Conservation (phyloP, 2,113 vertebrate species). For the Paradoxurus hermaphroditus region DNA sequence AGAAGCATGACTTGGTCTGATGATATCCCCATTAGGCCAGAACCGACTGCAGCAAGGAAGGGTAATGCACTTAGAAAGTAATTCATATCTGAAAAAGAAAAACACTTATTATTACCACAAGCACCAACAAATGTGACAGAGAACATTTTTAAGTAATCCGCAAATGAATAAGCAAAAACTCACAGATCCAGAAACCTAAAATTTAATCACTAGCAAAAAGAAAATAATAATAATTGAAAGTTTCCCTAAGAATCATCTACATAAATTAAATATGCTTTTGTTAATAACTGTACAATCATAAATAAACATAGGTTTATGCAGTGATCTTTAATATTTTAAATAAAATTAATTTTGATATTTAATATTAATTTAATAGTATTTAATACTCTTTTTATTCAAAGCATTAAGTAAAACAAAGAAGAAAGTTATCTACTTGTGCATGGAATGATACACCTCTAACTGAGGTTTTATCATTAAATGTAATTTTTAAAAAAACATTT, state of each 20-base stretch:
- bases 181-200: not conserved
- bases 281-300: not conserved
- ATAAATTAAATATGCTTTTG: not conserved
- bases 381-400: not conserved
- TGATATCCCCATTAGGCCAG: constrained; percentile 79
- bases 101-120: not conserved
- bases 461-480: not conserved
- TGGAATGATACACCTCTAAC: not conserved
- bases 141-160: not conserved
- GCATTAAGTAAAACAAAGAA: not conserved
- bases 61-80: constrained; percentile 82
- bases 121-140: not conserved
- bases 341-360: not conserved
- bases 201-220: not conserved
- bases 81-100: constrained; percentile 80
- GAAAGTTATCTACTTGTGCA: not conserved
- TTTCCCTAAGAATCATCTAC: not conserved
- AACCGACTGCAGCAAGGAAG: constrained; percentile 83
- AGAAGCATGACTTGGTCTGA: constrained; percentile 73
- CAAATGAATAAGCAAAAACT: not conserved
- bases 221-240: not conserved
- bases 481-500: not conserved
- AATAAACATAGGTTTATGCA: not conserved
- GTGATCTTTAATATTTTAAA: not conserved
- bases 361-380: not conserved